These are phyloP conservation scores for Lepidurus apus DNA, from an alignment of 1,140 invertebrate species.

Conservation along the genomic window DNA sequence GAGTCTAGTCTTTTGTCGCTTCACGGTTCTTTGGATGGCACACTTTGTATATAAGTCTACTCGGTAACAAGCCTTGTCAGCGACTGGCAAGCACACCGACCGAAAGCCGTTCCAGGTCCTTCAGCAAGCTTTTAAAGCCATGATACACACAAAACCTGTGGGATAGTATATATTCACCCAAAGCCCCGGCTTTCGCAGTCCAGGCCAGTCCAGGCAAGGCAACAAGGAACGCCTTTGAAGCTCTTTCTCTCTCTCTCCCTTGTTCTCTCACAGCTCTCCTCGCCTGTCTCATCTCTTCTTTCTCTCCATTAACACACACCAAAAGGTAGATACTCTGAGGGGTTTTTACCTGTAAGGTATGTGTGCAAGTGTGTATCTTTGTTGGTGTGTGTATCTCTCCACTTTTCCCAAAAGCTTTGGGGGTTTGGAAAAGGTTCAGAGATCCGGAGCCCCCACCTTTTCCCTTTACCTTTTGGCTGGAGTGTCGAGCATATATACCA, in stretches of 20 bases:
- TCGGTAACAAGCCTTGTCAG: background rate
- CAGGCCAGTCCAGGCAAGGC: too few species aligned
- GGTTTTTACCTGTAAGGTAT: background rate
- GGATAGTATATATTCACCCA: too few species aligned
- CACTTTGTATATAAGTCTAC: background rate
- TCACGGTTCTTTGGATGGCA: too few species aligned
- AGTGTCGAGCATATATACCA: too few species aligned
- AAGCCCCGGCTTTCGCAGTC: too few species aligned
- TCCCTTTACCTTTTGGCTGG: background rate
- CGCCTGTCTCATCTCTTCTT: background rate
- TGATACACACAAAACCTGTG: too few species aligned
- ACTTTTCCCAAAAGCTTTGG: background rate
- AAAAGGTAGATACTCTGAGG: background rate
- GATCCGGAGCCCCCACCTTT: background rate
- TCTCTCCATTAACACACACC: conserved; percentile 4
- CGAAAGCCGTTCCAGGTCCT: background rate
- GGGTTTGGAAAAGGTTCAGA: background rate
- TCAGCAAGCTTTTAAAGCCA: too few species aligned
- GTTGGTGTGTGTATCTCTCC: background rate
- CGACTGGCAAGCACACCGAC: background rate
- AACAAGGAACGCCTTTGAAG: background rate
- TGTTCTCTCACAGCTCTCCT: background rate
- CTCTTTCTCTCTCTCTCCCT: background rate
- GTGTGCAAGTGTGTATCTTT: background rate
- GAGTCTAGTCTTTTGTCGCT: too few species aligned